Evolutionary conservation across 2,888 invertebrate genomes (phyloP), one percentile per base, ranked within the genome.

Genomic region (Meteorus colon): DNA sequence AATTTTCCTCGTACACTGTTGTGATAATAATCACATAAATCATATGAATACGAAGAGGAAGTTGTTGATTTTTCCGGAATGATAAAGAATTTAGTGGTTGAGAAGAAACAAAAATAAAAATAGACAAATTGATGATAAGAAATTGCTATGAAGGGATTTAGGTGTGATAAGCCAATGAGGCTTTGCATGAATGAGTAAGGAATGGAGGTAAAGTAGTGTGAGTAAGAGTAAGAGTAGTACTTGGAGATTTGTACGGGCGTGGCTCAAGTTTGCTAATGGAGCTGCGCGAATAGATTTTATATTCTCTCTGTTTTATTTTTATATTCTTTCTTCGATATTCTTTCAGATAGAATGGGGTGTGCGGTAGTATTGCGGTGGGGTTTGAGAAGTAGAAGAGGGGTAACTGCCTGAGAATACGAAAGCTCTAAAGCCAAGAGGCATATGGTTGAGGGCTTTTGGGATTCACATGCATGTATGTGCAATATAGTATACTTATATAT

Each of bases 221-320:
- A 63, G 68, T 24, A 24, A 34, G 48, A 31, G 55, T 67, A 34
- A 31, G n/a, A n/a, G 59, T 4, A 41, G 63, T 73, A 73, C 65
- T 70, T 63, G 68, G 65, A 73, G 59, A 78, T 76, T 75, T 79
- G 77, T 75, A 70, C 63, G 70, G 66, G 75, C 77, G 77, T 80
- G 78, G 72, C 66, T 74, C 66, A 77, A 80, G 78, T 80, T 78
- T 78, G 75, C 77, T 80, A 80, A 80, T 80, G 79, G 79, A 78
- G 78, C 78, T 78, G 75, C 75, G 72, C 75, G 73, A 73, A 78
- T 78, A 75, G 75, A 75, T 80, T 78, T 80, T 78, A 77, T 78
- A 80, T 78, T 77, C 77, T 72, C 72, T 75, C 74, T n/a, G 1
- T 48, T 12, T 41, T 41, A 41, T 41, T 41, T 12, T 41, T 41